Base-by-base conservation (phyloP, 1,140 invertebrate species). In the Coenobita brevimanus region DNA sequence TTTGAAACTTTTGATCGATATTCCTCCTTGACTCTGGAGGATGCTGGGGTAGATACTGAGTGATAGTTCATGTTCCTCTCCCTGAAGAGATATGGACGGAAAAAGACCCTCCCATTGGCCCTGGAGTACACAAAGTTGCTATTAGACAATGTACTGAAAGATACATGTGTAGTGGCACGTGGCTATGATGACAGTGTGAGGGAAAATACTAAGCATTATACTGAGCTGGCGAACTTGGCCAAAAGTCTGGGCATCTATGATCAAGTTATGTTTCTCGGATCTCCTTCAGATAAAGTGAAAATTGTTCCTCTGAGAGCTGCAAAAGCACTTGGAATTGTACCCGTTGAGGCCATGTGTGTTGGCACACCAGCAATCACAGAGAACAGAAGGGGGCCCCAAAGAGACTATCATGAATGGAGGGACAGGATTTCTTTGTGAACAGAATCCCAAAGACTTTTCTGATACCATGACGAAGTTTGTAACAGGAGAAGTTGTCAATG, bases 301-400 rank as follows among this genome's bases (percentile, higher is more conserved):
- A 94, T 97, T 36, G 94, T 95, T 4, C 92, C 99, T 24, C 93
- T 99, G 3, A 93, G 95, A 73, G 92, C 95, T 84, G 96, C 96
- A 91, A 94, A 95, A 90, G 95, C 96, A 91, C 93, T 99, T 94
- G 99, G 99, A 4, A 99, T 99, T 92, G 99, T 99, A 8, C 99
- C 99, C 1, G 93, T 99, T 75, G 99, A 99, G 94, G 98, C 98
- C 0, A 99, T 99, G 99, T 98, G 97, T 92, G 95, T 96, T 91
- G 93, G 94, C 38, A 97, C 97, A 91, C 98, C 98, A 27, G 98
- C 99, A 0, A 96, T 99, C 90, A 99, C 99, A 0, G 96, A 97
- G 0, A 97, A 98, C 91, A 97, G 96, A 92, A 99, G 99, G 41
- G 99, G 99, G 1, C 99, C 99, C 0, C n/a, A 95, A 94, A 4